A percentile compares a stretch with the other conserved stretches of the same genome.
These are phyloP conservation scores for Colletes latitarsis DNA, from an alignment of 1,140 invertebrate species.

Conservation along the genomic window DNA sequence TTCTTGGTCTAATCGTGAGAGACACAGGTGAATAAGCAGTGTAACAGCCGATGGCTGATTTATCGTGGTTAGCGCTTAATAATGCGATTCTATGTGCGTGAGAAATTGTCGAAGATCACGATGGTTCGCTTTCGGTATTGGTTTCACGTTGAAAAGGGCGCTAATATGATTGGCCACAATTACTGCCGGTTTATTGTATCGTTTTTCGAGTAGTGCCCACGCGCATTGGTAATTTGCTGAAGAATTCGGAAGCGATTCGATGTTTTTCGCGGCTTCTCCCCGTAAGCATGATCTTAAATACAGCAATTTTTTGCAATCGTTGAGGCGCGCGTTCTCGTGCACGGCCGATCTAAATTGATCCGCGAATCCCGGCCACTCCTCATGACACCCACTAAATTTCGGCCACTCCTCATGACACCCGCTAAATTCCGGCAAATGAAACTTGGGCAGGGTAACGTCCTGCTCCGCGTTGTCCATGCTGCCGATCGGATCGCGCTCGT, in stretches of 20 bases:
- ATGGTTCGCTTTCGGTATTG: slow-evolving; percentile 50
- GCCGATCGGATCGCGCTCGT: no score
- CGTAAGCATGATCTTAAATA: slow-evolving; percentile 40
- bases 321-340: slow-evolving; percentile 11
- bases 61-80: slow-evolving; percentile 52
- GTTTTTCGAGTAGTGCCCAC: slow-evolving; percentile 45
- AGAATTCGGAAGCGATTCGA: slow-evolving; percentile 32
- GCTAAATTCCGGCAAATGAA: no score
- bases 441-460: no score
- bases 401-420: no score
- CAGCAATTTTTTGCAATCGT: slow-evolving; percentile 34
- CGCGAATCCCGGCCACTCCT: slow-evolving; percentile 43
- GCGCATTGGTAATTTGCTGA: slow-evolving; percentile 50
- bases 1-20: not conserved
- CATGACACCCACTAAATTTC: no score
- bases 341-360: slow-evolving; percentile 34
- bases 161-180: slow-evolving; percentile 61
- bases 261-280: slow-evolving; percentile 31
- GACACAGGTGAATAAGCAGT: not conserved
- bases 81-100: slow-evolving; percentile 53
- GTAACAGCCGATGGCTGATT: not conserved
- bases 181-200: slow-evolving; percentile 62
- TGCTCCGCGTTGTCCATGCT: no score
- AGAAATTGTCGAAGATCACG: slow-evolving; percentile 41
- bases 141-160: slow-evolving; percentile 54